Percentiles rank a stretch among this genome's conserved stretches.
phyloP scores from a whole-genome alignment of 2,888 invertebrate species.

The Nomada goodeniana region DNA sequence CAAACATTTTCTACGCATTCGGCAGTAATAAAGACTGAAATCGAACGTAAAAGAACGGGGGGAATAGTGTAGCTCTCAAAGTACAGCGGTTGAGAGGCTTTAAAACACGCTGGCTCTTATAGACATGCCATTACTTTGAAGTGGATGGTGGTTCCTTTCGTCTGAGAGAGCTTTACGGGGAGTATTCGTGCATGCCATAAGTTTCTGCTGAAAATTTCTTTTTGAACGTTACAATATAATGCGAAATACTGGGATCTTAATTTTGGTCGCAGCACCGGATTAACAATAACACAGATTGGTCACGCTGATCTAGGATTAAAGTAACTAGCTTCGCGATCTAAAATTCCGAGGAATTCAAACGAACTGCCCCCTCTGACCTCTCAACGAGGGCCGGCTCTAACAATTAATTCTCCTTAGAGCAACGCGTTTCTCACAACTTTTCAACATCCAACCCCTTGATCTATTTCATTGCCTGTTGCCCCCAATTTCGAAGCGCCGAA shows the following conservation, averaged over 20 bases:
- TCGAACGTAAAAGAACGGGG: slow-evolving; percentile 17
- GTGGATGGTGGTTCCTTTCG: slow-evolving; percentile 35
- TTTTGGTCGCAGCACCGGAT: too few species aligned
- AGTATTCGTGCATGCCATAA: too few species aligned
- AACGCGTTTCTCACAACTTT: slow-evolving; percentile 5
- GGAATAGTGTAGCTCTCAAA: slow-evolving; percentile 62
- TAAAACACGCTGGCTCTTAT: slow-evolving; percentile 68
- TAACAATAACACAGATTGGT: too few species aligned
- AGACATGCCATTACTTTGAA: slow-evolving; percentile 68
- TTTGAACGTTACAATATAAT: too few species aligned
- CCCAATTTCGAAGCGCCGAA: not conserved
- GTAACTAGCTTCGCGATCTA: too few species aligned
- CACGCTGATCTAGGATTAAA: too few species aligned
- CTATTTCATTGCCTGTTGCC: not conserved
- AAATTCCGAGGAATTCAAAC: too few species aligned
- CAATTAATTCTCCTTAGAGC: too few species aligned
- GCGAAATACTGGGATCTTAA: too few species aligned
- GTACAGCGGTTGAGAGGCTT: slow-evolving; percentile 66
- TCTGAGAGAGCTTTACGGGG: slow-evolving; percentile 29
- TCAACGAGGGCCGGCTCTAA: too few species aligned
- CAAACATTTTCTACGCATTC: not conserved
- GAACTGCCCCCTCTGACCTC: too few species aligned
- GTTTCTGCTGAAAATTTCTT: too few species aligned
- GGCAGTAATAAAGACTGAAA: not conserved
- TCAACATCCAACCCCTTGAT: not conserved